Conservation (phyloP, 1,140 invertebrate genomes). For the Charaxes varanes region DNA sequence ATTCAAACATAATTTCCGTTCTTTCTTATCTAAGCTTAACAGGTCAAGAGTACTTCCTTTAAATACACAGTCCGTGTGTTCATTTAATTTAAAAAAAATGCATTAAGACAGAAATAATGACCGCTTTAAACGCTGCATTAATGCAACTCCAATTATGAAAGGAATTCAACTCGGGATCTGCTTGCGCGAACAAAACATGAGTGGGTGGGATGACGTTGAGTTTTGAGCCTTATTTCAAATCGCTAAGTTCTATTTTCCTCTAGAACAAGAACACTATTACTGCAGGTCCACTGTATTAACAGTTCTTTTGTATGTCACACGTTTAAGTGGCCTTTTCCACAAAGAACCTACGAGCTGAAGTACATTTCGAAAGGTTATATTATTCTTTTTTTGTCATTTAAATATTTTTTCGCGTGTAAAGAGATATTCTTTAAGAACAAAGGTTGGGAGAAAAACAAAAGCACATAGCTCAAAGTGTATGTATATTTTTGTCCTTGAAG, state of each 20-base stretch:
- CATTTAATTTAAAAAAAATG: constrained; percentile 14
- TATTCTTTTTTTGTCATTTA: constrained; percentile 1
- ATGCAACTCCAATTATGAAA: constrained; percentile 15
- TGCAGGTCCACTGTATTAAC: constrained; percentile 14
- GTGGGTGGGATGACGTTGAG: not conserved
- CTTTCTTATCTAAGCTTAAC: constrained; percentile 1
- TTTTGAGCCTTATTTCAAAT: constrained; percentile 3
- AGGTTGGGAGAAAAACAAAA: not conserved
- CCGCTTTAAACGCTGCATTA: constrained; percentile 10
- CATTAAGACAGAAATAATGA: constrained; percentile 4
- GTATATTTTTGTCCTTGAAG: no score
- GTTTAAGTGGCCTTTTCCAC: constrained; percentile 21
- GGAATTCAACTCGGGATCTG: constrained; percentile 13
- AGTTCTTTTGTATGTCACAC: constrained; percentile 25
- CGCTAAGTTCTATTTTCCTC: constrained; percentile 3
- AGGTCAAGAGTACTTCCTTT: constrained; percentile 1
- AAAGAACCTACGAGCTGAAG: constrained; percentile 10
- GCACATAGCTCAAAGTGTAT: no score
- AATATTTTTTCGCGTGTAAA: not conserved
- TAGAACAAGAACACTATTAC: constrained; percentile 2
- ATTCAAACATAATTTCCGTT: no score
- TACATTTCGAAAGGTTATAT: constrained; percentile 5
- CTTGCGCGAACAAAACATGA: constrained; percentile 1
- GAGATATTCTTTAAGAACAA: not conserved
- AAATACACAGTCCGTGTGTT: constrained; percentile 5